Percentiles rank a stretch among this genome's conserved stretches.
Evolutionary conservation across 2,113 vertebrate genomes (phyloP).

Genomic region (Noturus placidus): DNA sequence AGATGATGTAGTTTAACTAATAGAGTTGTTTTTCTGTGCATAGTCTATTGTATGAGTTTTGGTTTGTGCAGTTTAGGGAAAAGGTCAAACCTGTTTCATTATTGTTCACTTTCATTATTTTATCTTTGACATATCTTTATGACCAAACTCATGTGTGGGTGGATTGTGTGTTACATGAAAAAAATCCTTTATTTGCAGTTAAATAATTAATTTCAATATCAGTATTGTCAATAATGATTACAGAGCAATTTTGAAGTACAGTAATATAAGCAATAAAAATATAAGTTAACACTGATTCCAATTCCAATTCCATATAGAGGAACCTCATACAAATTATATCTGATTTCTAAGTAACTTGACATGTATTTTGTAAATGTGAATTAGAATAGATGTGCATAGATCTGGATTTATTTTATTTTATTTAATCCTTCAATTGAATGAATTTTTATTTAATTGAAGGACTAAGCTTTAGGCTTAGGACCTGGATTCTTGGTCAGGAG

Average conservation of each 20-base stretch:
- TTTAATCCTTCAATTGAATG: background rate
- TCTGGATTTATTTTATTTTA: background rate
- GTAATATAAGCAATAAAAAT: background rate
- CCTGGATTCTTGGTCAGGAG: background rate
- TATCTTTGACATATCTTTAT: background rate
- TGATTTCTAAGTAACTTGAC: background rate
- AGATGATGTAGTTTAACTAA: background rate
- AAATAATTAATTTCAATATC: background rate
- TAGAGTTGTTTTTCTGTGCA: background rate
- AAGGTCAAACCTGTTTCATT: background rate
- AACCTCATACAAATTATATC: background rate
- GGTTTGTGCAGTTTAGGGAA: background rate
- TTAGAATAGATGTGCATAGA: background rate
- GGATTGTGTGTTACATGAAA: background rate
- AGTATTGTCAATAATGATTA: background rate
- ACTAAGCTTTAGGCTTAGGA: background rate
- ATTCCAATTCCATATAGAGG: background rate
- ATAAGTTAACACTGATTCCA: no score
- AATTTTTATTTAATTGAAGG: background rate
- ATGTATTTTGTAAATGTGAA: background rate
- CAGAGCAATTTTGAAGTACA: background rate
- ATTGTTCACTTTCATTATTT: background rate
- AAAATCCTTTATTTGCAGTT: background rate
- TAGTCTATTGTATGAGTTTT: background rate
- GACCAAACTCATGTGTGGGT: background rate